phyloP scores from a whole-genome alignment of 2,888 invertebrate species.

The Mayetiola destructor region DNA sequence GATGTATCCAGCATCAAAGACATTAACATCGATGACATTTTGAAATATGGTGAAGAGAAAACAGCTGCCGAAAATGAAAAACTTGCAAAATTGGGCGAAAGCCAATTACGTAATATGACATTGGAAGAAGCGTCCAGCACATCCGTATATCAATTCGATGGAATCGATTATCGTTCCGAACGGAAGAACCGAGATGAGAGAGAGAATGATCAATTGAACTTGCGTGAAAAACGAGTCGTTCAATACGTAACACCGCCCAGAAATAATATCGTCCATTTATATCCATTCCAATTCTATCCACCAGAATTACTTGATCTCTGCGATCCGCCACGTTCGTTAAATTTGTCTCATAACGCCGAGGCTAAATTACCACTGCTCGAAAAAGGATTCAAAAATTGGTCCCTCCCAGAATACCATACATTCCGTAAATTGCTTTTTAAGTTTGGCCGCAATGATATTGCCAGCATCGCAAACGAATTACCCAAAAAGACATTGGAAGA shows the following conservation, averaged over 20 bases:
- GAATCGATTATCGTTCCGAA: conserved; percentile 83
- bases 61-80: conserved; percentile 78
- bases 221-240: conserved; percentile 78
- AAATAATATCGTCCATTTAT: conserved; percentile 57
- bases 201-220: conserved; percentile 91
- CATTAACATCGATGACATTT: conserved; percentile 81
- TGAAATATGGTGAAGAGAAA: conserved; percentile 71
- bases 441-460: conserved; percentile 86
- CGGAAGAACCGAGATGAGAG: conserved; percentile 56
- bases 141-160: conserved; percentile 88
- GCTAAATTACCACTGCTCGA: conserved; percentile 84
- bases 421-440: conserved; percentile 35
- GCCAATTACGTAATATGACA: conserved; percentile 72
- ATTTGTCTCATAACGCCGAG: conserved; percentile 85
- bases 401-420: conserved; percentile 24
- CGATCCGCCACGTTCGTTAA: conserved; percentile 85
- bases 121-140: conserved; percentile 58
- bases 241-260: conserved; percentile 82
- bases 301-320: conserved; percentile 81
- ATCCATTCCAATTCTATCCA: conserved; percentile 94
- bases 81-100: conserved; percentile 72
- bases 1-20: conserved; percentile 77
- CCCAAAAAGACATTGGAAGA: conserved; percentile 85
- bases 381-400: conserved; percentile 86
- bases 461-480: conserved; percentile 83